Percentiles rank a stretch among this genome's conserved stretches.
Conservation (phyloP, 2,888 invertebrate genomes). For the Candidula unifasciata region DNA sequence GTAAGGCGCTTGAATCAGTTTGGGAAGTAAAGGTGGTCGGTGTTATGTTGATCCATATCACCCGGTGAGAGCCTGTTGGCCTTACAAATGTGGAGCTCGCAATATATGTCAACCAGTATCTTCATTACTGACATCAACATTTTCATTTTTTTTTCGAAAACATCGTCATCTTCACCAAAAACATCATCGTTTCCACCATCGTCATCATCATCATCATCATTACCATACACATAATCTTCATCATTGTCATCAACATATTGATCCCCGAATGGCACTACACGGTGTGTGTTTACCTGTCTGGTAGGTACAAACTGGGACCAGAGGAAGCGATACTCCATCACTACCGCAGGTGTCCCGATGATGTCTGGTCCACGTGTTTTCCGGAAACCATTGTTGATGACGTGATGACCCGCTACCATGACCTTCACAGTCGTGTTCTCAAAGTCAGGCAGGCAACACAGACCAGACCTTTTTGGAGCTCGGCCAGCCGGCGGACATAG, state of each 20-base stretch:
- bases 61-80: too few species aligned
- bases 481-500: not conserved
- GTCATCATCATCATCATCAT: not conserved
- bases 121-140: too few species aligned
- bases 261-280: too few species aligned
- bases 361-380: constrained; percentile 44
- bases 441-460: constrained; percentile 29
- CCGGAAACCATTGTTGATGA: constrained; percentile 44
- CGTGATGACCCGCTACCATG: constrained; percentile 40
- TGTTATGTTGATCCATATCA: too few species aligned
- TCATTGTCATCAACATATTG: too few species aligned
- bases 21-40: too few species aligned
- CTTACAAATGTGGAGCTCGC: too few species aligned
- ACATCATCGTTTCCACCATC: not conserved
- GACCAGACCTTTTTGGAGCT: constrained; percentile 21
- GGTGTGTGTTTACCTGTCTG: not conserved
- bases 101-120: too few species aligned
- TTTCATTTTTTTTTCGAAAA: too few species aligned
- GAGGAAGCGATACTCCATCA: constrained; percentile 43
- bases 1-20: too few species aligned
- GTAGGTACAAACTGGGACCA: constrained; percentile 27
- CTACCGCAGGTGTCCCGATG: constrained; percentile 43
- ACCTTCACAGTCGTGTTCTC: constrained; percentile 26
- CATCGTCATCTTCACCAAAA: not conserved
- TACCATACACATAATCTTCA: too few species aligned